Evolutionary conservation across 2,113 vertebrate genomes (phyloP).

Genomic region (Scartelaos histophorus): DNA sequence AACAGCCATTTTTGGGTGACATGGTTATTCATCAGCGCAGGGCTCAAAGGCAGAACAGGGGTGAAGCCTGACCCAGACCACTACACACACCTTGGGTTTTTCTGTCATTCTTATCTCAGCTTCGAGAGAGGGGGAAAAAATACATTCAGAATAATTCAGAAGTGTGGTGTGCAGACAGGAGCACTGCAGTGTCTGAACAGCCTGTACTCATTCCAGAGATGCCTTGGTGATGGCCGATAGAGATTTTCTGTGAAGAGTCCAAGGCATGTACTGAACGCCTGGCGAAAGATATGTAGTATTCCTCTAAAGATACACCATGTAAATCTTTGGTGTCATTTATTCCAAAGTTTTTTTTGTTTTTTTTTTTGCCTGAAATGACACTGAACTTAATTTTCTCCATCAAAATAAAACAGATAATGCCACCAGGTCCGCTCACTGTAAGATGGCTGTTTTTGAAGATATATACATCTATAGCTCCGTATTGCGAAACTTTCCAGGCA

Average conservation of each 20-base stretch:
- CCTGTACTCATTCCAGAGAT: background rate
- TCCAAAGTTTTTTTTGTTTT: no score
- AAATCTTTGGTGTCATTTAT: no score
- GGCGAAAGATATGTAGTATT: background rate
- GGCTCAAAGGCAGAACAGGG: slow-evolving; percentile 58
- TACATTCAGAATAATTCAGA: slow-evolving; percentile 12
- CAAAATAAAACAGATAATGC: no score
- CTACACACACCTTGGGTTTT: slow-evolving; percentile 9
- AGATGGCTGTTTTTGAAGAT: no score
- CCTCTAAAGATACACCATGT: no score
- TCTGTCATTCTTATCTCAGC: slow-evolving; percentile 29
- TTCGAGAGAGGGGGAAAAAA: slow-evolving; percentile 2
- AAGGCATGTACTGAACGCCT: background rate
- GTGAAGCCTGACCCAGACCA: slow-evolving; percentile 24
- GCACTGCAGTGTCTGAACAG: slow-evolving; percentile 13
- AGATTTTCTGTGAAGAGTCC: background rate
- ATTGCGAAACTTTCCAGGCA: no score
- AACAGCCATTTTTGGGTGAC: slow-evolving; percentile 77
- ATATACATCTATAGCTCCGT: no score
- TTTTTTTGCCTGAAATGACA: no score
- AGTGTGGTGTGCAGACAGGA: slow-evolving; percentile 5
- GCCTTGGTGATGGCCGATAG: background rate
- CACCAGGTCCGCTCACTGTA: no score
- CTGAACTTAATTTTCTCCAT: no score
- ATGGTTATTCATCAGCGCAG: slow-evolving; percentile 76